A percentile compares a stretch with the other conserved stretches of the same genome.
phyloP scores from a whole-genome alignment of 2,888 invertebrate genomes.

The Drosophila niveifrons region DNA sequence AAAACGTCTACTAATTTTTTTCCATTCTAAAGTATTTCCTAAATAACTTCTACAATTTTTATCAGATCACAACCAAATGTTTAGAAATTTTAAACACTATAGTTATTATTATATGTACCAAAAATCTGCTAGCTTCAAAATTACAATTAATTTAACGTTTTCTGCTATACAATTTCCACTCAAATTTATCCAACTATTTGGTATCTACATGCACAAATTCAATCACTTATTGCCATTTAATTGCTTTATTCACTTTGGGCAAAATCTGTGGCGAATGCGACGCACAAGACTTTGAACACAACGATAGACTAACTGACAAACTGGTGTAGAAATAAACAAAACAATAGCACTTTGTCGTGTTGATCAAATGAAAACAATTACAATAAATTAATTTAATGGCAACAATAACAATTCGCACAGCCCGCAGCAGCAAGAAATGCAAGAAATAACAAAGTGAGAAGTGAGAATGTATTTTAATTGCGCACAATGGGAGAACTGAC shows the following conservation, averaged over 20 bases:
- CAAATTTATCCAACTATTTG: neutral
- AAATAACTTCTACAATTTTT: too few relatives aligned
- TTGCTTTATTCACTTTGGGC: slow-evolving; percentile 42
- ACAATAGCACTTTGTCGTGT: slow-evolving; percentile 25
- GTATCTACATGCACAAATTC: neutral
- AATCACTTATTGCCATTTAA: slow-evolving; percentile 19
- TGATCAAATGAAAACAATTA: slow-evolving; percentile 53
- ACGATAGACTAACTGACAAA: slow-evolving; percentile 2
- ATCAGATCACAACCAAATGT: too few relatives aligned
- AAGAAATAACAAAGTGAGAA: slow-evolving; percentile 8
- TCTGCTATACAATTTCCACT: neutral
- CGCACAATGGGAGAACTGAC: slow-evolving; percentile 16
- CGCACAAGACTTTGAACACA: slow-evolving; percentile 7
- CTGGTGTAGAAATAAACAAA: slow-evolving; percentile 2
- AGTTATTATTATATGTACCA: too few relatives aligned
- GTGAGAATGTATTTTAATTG: slow-evolving; percentile 57
- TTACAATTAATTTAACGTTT: too few relatives aligned
- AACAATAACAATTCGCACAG: slow-evolving; percentile 41
- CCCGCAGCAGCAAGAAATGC: slow-evolving; percentile 14
- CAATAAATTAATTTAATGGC: slow-evolving; percentile 64
- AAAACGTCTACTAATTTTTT: too few relatives aligned
- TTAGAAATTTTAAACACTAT: too few relatives aligned
- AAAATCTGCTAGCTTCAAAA: too few relatives aligned
- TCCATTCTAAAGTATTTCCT: too few relatives aligned
- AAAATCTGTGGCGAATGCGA: slow-evolving; percentile 18